Evolutionary conservation across 2,888 invertebrate genomes (phyloP).

Genomic region (Tetragnatha montana): DNA sequence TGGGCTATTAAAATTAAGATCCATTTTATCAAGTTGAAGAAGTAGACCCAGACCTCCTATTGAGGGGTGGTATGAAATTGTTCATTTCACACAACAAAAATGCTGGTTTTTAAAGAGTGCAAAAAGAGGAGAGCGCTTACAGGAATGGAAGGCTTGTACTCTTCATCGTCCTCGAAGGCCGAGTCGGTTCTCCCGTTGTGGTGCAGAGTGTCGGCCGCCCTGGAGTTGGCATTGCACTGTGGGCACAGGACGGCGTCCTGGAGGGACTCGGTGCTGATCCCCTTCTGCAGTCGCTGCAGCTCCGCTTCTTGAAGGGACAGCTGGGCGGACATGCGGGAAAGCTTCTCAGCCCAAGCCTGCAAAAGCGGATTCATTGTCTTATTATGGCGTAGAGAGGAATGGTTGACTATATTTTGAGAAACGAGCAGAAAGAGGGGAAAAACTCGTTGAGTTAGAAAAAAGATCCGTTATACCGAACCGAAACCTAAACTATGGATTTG

Average conservation of each 20-base stretch:
- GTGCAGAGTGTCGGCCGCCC: background rate
- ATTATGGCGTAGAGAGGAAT: too few relatives aligned
- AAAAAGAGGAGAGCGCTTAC: conserved; percentile 22
- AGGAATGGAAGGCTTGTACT: conserved; percentile 61
- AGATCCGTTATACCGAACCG: too few relatives aligned
- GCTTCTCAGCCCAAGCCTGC: conserved; percentile 34
- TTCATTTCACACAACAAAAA: too few relatives aligned
- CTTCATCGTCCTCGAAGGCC: conserved; percentile 58
- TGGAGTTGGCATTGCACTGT: conserved; percentile 4
- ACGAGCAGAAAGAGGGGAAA: too few relatives aligned
- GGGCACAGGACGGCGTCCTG: background rate
- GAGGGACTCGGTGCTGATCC: background rate
- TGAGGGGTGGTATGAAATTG: too few relatives aligned
- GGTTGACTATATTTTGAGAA: too few relatives aligned
- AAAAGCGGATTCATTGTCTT: background rate
- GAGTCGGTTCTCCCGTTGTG: conserved; percentile 45
- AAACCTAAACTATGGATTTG: too few relatives aligned
- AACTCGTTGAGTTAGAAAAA: too few relatives aligned
- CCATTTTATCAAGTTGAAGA: too few relatives aligned
- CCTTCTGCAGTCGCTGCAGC: conserved; percentile 34
- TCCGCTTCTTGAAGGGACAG: conserved; percentile 44
- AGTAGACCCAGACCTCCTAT: too few relatives aligned
- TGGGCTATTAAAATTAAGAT: too few relatives aligned
- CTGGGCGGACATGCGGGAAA: conserved; percentile 32
- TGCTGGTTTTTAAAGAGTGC: background rate